Base-by-base conservation (phyloP, 2,113 vertebrate genomes). In the Malurus alboscapulatus region DNA sequence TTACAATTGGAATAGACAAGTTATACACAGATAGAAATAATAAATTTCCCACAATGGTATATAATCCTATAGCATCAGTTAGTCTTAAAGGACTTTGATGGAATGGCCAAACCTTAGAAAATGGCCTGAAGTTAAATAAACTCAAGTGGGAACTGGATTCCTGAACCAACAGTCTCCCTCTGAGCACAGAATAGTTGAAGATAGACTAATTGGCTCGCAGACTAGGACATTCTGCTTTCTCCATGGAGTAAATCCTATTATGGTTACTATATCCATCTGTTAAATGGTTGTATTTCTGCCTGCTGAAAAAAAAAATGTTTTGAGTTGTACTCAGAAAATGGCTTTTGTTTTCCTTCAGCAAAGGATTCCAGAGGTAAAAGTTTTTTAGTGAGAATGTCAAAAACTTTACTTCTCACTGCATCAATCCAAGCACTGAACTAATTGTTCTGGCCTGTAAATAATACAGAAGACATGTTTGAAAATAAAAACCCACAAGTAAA, bases 281-380 rank as follows among this genome's bases (percentile, higher is more conserved):
- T 89, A 84, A 79, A 91, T 20, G 4, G 13, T 71, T 95, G 32
- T 42, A 57, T 38, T 84, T 94, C 95, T 89, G 69, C 38, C 66
- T 84, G 36, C 32, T 87, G 50, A 78, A 84, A 50, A 84, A 78
- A 86, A 48, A 7, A 50, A 50, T 66, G 3, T 82, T 94, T 78
- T 84, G 36, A 75, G 55, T 32, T 75, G 8, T 66, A 45, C 50
- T 93, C 45, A 69, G 58, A 82, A 10, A 89, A 58, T 27, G 21
- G 3, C 2, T 68, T 76, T 20, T 72, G 9, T 65, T 87, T 91
- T 87, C 4, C 30, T 84, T 48, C 73, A 65, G 25, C 34, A 74
- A 75, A 77, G 8, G 8, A 81, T 54, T 90, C 21, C n/a, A 71
- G 24, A 74, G 6, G 29, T 36, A 62, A 81, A 74, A 29, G 14